Percentiles rank a stretch among this genome's conserved stretches.
phyloP scores from a whole-genome alignment of 2,113 vertebrate species.

The Elachura formosa region DNA sequence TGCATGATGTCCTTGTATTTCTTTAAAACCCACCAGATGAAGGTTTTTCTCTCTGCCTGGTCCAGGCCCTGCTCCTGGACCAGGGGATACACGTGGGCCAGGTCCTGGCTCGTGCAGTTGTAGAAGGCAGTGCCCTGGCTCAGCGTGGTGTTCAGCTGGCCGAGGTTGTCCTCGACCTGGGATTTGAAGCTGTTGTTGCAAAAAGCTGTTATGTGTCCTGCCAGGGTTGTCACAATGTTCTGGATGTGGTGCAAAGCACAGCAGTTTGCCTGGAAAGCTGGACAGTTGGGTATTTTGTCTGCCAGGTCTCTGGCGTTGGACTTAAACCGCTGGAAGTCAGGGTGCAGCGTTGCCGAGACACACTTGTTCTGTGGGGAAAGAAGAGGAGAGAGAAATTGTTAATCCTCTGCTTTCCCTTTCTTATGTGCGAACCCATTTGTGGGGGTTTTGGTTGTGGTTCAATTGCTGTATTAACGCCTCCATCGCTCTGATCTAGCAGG shows the following conservation, averaged over 20 bases:
- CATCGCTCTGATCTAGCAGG: background rate
- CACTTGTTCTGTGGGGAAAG: background rate
- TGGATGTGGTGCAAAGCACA: background rate
- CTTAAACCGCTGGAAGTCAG: rapidly evolving
- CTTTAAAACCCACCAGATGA: background rate
- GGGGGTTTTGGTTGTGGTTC: background rate
- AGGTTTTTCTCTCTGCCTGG: rapidly evolving
- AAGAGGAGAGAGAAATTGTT: background rate
- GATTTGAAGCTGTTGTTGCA: rapidly evolving
- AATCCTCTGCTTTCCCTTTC: background rate
- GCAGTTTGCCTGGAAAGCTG: background rate
- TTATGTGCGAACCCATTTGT: background rate
- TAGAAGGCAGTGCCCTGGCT: rapidly evolving
- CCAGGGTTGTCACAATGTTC: rapidly evolving
- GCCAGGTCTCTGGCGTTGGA: rapidly evolving
- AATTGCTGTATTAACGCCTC: background rate
- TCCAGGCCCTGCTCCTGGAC: rapidly evolving
- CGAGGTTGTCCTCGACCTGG: rapidly evolving
- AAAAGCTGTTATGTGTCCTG: rapidly evolving
- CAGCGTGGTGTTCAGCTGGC: background rate
- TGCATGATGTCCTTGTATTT: background rate
- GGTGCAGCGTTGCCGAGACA: rapidly evolving
- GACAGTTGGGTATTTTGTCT: rapidly evolving
- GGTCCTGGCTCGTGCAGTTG: background rate
- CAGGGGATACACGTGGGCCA: rapidly evolving